A percentile compares a stretch with the other conserved stretches of the same genome.
Evolutionary conservation across 2,888 invertebrate genomes (phyloP).

Genomic region (Tetramorium bicarinatum): DNA sequence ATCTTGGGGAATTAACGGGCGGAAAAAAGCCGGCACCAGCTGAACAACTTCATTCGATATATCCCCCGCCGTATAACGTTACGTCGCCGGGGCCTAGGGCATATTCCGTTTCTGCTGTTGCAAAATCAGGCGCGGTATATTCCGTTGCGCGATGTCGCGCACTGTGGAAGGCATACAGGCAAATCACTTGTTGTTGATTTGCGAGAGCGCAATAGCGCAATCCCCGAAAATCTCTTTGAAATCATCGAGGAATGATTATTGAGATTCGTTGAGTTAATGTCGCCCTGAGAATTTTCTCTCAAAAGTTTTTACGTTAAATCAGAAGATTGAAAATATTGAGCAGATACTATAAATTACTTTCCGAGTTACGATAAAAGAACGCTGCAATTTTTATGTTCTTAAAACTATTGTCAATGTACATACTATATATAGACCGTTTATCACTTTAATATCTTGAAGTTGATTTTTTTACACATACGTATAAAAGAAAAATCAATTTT

Average conservation of each 20-base stretch:
- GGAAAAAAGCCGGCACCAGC: slow-evolving; percentile 54
- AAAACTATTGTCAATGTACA: background rate
- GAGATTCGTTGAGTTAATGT: background rate
- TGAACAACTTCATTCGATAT: slow-evolving; percentile 76
- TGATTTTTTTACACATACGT: background rate
- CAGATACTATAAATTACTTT: background rate
- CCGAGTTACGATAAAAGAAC: background rate
- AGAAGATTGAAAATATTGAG: background rate
- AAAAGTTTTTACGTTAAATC: background rate
- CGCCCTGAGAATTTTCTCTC: background rate
- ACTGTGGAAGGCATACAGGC: slow-evolving; percentile 51
- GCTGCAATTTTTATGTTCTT: background rate
- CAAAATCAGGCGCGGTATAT: slow-evolving; percentile 73
- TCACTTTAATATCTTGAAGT: background rate
- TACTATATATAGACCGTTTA: background rate
- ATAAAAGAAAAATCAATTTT: background rate
- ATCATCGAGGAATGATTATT: background rate
- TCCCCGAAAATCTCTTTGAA: background rate
- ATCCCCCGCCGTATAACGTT: slow-evolving; percentile 73
- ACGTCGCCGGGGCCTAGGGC: slow-evolving; percentile 64
- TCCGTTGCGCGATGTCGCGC: slow-evolving; percentile 70
- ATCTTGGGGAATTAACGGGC: slow-evolving; percentile 56
- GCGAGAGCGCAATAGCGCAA: background rate
- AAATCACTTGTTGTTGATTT: background rate
- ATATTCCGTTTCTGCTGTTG: slow-evolving; percentile 78